These are phyloP conservation scores for Tautogolabrus adspersus DNA, from an alignment of 2,113 vertebrate genomes.

Conservation along the genomic window DNA sequence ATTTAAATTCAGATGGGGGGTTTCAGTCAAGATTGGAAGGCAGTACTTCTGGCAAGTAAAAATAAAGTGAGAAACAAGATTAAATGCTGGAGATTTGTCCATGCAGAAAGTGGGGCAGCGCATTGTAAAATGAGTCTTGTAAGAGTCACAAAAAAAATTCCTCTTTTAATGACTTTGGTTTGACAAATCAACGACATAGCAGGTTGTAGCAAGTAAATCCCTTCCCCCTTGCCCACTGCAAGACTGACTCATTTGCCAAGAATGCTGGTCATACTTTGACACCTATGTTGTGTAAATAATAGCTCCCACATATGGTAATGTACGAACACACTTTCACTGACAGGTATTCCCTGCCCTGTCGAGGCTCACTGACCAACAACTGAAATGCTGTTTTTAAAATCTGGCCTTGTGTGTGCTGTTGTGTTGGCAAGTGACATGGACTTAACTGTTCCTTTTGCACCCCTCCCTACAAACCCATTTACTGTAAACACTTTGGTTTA, in stretches of 20 bases:
- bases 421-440: slow-evolving; percentile 28
- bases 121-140: no score
- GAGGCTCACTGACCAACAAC: slow-evolving; percentile 27
- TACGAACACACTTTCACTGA: not conserved
- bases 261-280: slow-evolving; percentile 35
- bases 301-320: slow-evolving; percentile 15
- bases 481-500: slow-evolving; percentile 54
- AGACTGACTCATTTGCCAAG: slow-evolving; percentile 8
- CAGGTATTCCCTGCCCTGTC: slow-evolving; percentile 18
- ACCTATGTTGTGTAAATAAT: slow-evolving; percentile 59
- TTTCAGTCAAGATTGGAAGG: slow-evolving; percentile 11
- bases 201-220: slow-evolving; percentile 21
- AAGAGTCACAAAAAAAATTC: not conserved
- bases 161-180: slow-evolving; percentile 11
- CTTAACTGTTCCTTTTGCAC: slow-evolving; percentile 62
- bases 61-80: not conserved
- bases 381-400: slow-evolving; percentile 31
- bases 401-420: slow-evolving; percentile 21
- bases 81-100: not conserved
- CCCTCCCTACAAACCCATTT: slow-evolving; percentile 38
- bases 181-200: slow-evolving; percentile 30
- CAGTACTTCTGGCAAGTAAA: not conserved
- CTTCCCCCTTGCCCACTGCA: not conserved
- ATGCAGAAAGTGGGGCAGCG: not conserved
- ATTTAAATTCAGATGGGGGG: slow-evolving; percentile 34